Evolutionary conservation across 2,888 invertebrate genomes (phyloP), one percentile per base, ranked within the genome.

Genomic region (Meta bourneti): DNA sequence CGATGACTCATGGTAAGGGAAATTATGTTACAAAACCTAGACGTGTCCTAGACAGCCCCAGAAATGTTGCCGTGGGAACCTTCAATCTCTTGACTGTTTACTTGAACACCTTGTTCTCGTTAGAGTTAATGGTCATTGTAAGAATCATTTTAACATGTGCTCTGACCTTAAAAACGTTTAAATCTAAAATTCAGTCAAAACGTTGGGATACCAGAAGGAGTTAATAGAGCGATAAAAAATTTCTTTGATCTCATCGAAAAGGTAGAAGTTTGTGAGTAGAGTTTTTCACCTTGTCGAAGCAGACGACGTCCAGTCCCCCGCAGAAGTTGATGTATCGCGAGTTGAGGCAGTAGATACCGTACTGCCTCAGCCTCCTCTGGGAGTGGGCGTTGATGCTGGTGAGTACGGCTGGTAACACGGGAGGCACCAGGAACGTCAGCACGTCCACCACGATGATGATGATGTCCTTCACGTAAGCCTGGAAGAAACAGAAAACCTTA

Each of bases 201-300:
- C 4, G 1, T 34, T 34, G 34, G n/a, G n/a, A n/a, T n/a, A n/a
- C n/a, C n/a, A n/a, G n/a, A n/a, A n/a, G n/a, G n/a, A n/a, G n/a
- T n/a, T n/a, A n/a, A n/a, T n/a, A n/a, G 34, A 34, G 34, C 4
- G 34, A 34, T 34, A 34, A 1, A 1, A 34, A 34, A 34, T 34
- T 34, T 34, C 34, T 34, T 34, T 34, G 34, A 61, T 6, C 16
- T 61, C 11, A 61, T 6, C 0, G 16, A 16, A 61, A 7, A 61
- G 61, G 8, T 9, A 61, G 61, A 16, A 9, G 61, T 61, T n/a
- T n/a, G 1, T 0, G 0, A 9, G 16, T 61, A 9, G 8, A 34
- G 34, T 84, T 34, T 49, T 74, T 79, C 92, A 94, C 94, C 94
- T 94, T 94, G 90, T 94, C 94, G 91, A 94, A 94, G 85, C 94